Percentiles rank a stretch among this genome's conserved stretches.
These are phyloP conservation scores for Myotis brandtii DNA, from an alignment of 2,113 vertebrate genomes.

Conservation along the genomic window DNA sequence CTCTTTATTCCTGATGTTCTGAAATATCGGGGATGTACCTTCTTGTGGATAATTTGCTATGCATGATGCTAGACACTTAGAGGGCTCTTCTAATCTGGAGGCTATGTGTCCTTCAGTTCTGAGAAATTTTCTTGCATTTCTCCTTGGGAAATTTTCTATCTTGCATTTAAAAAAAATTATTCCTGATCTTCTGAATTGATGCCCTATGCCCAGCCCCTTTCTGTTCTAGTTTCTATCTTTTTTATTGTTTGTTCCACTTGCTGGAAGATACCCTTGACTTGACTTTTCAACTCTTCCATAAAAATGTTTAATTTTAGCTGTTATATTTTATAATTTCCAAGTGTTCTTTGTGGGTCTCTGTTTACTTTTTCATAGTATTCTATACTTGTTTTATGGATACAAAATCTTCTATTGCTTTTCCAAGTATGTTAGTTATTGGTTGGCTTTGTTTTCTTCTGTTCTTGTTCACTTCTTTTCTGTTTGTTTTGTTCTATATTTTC, in stretches of 20 bases:
- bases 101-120: background rate
- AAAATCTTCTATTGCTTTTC: background rate
- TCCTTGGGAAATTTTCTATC: background rate
- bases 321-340: slow-evolving; percentile 2
- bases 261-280: background rate
- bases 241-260: background rate
- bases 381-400: background rate
- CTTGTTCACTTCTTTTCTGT: background rate
- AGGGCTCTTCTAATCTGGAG: background rate
- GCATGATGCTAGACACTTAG: background rate
- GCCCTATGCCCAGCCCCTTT: background rate
- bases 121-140: background rate
- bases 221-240: background rate
- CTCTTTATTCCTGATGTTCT: background rate
- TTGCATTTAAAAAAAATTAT: background rate
- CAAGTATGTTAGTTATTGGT: background rate
- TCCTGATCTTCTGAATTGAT: background rate
- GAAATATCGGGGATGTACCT: background rate
- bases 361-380: background rate
- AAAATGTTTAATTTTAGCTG: background rate
- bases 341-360: background rate
- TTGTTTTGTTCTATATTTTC: slow-evolving; percentile 9
- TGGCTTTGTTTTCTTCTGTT: background rate
- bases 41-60: background rate
- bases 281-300: background rate